Percentiles rank a stretch among this genome's conserved stretches.
Evolutionary conservation across 1,140 invertebrate genomes (phyloP).

Genomic region (Camponotus vicinus): DNA sequence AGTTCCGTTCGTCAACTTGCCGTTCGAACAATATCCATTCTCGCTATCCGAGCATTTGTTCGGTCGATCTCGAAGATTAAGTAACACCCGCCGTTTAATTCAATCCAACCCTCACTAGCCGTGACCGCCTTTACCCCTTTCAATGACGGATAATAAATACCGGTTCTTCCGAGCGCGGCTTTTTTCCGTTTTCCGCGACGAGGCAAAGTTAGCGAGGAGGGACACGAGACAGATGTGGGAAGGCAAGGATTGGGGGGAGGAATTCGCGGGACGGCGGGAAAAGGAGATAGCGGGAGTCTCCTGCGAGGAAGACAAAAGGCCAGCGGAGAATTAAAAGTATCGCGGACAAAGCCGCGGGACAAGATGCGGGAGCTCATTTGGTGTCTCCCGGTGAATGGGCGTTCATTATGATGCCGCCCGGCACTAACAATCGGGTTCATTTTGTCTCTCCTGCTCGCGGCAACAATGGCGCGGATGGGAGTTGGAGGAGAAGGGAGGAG

Average conservation of each 20-base stretch:
- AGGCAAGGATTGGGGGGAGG: too few species aligned
- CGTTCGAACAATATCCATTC: conserved; percentile 23
- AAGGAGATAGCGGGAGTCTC: conserved; percentile 59
- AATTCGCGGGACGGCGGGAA: conserved; percentile 21
- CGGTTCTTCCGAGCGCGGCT: conserved; percentile 17
- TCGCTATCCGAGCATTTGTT: not conserved
- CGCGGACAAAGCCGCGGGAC: conserved; percentile 82
- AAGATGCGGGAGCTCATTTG: conserved; percentile 84
- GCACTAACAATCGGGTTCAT: conserved; percentile 83
- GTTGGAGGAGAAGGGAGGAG: conserved; percentile 60
- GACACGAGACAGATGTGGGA: conserved; percentile 29
- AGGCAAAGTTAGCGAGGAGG: conserved; percentile 32
- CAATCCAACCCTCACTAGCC: conserved; percentile 19
- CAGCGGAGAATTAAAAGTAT: conserved; percentile 84
- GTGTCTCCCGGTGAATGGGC: conserved; percentile 82
- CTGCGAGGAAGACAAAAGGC: conserved; percentile 71
- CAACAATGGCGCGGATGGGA: conserved; percentile 78
- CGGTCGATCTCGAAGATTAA: conserved; percentile 11
- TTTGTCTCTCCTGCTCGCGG: conserved; percentile 83
- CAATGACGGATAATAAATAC: conserved; percentile 47
- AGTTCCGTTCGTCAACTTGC: conserved; percentile 1
- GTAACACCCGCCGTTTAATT: conserved; percentile 39
- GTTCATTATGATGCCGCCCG: conserved; percentile 83
- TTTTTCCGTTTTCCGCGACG: conserved; percentile 43
- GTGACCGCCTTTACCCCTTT: conserved; percentile 48